These are phyloP conservation scores for Neoitamus cyanurus DNA, from an alignment of 2,888 invertebrate genomes.

Conservation along the genomic window DNA sequence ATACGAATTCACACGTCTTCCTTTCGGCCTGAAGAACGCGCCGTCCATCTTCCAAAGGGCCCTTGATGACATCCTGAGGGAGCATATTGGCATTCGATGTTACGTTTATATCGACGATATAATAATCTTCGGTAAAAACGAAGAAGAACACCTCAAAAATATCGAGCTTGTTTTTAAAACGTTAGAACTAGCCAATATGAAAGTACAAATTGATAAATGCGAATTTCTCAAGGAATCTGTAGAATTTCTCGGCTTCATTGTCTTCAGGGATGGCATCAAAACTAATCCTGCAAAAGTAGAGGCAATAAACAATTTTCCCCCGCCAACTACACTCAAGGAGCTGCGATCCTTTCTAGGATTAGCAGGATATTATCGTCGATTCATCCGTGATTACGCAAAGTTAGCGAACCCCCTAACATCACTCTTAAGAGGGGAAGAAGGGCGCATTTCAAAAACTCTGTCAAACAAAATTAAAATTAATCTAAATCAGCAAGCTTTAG, in stretches of 20 bases:
- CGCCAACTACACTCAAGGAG: slow-evolving; percentile 51
- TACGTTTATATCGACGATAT: slow-evolving; percentile 49
- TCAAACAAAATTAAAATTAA: slow-evolving; percentile 47
- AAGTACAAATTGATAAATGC: slow-evolving; percentile 9
- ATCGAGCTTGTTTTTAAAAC: slow-evolving; percentile 29
- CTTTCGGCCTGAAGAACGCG: slow-evolving; percentile 46
- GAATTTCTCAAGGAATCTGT: too few relatives aligned
- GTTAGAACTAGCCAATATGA: slow-evolving; percentile 38
- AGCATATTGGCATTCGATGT: slow-evolving; percentile 43
- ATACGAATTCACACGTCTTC: slow-evolving; percentile 44
- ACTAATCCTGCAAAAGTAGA: slow-evolving; percentile 55
- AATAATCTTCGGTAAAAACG: slow-evolving; percentile 43
- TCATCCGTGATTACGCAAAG: slow-evolving; percentile 53
- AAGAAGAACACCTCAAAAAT: slow-evolving; percentile 45
- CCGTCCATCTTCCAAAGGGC: slow-evolving; percentile 47
- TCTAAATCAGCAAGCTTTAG: slow-evolving; percentile 22
- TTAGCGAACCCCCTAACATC: slow-evolving; percentile 53
- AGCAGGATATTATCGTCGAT: slow-evolving; percentile 54
- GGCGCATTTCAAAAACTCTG: slow-evolving; percentile 14
- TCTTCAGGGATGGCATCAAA: slow-evolving; percentile 55
- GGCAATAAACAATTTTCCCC: slow-evolving; percentile 52
- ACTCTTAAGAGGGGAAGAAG: slow-evolving; percentile 52
- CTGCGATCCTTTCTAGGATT: slow-evolving; percentile 52
- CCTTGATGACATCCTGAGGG: slow-evolving; percentile 39
- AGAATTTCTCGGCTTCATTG: slow-evolving; percentile 54